Conservation (phyloP, 2,113 vertebrate species). For the Tachycineta bicolor region DNA sequence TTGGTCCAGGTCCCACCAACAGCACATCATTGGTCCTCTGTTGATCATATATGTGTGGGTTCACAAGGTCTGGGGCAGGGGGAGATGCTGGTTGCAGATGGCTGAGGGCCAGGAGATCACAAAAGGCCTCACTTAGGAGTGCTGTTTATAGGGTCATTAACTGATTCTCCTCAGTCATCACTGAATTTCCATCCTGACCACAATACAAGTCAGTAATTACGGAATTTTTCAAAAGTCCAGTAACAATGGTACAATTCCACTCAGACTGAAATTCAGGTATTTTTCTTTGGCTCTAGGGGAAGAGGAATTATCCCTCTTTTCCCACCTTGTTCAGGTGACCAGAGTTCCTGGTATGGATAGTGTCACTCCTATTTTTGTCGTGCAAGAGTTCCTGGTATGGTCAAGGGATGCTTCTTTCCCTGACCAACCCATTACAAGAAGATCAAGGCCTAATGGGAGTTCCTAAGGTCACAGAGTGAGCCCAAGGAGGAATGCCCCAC, state of each 20-base stretch:
- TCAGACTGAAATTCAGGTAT: not conserved
- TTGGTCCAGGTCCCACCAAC: not conserved
- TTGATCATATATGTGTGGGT: not conserved
- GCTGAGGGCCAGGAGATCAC: not conserved
- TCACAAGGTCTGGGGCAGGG: fast-evolving
- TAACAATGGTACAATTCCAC: not conserved
- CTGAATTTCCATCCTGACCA: not conserved
- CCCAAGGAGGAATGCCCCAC: not conserved
- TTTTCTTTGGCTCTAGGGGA: not conserved
- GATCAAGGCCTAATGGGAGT: not conserved
- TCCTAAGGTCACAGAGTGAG: not conserved
- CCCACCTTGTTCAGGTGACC: not conserved
- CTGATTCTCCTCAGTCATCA: not conserved
- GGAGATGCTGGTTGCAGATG: not conserved
- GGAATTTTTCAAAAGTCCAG: not conserved
- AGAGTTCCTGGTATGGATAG: not conserved
- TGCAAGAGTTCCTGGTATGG: fast-evolving
- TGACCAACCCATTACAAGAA: too few species aligned
- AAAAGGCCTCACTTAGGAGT: not conserved
- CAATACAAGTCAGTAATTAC: not conserved
- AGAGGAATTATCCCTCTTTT: not conserved
- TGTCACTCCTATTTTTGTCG: not conserved
- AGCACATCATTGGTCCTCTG: fast-evolving
- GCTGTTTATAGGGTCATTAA: not conserved
- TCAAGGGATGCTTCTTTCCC: not conserved